These are phyloP conservation scores for Ptiloglossa arizonensis DNA, from an alignment of 1,140 invertebrate species.

Conservation along the genomic window DNA sequence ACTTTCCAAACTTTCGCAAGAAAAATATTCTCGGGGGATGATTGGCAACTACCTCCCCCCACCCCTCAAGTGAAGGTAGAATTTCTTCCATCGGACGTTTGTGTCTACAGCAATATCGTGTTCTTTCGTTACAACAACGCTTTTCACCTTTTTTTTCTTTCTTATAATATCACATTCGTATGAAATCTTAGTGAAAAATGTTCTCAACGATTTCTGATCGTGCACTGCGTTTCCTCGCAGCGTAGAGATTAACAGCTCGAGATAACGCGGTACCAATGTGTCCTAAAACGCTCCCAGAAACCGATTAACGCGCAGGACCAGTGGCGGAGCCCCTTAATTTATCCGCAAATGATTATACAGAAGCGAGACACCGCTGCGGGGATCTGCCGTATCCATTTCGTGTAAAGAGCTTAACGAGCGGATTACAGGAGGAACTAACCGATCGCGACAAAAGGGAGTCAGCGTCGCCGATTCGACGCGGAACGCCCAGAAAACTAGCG, in stretches of 20 bases:
- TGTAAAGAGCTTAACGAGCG: conserved; percentile 56
- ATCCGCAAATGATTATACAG: conserved; percentile 40
- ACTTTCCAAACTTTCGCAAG: too few relatives aligned
- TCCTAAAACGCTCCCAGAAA: not conserved
- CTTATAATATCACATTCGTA: too few relatives aligned
- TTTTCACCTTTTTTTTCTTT: too few relatives aligned
- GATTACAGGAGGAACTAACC: conserved; percentile 52
- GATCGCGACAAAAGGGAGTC: conserved; percentile 47
- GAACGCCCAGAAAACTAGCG: conserved; percentile 47
- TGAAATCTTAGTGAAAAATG: too few relatives aligned
- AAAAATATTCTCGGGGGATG: too few relatives aligned
- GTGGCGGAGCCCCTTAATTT: conserved; percentile 42
- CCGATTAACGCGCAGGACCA: conserved; percentile 22
- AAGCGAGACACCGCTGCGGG: conserved; percentile 1
- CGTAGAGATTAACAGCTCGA: not conserved
- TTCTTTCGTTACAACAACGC: too few relatives aligned
- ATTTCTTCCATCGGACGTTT: too few relatives aligned
- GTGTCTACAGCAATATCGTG: too few relatives aligned
- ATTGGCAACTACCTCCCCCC: too few relatives aligned
- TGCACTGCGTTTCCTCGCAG: too few relatives aligned
- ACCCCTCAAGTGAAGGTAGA: too few relatives aligned
- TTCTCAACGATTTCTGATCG: too few relatives aligned
- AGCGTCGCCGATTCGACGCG: conserved; percentile 34
- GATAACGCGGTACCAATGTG: not conserved
- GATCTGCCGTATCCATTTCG: conserved; percentile 44